These are phyloP conservation scores for Neomonachus schauinslandi DNA, from an alignment of 2,113 vertebrate genomes.

Conservation along the genomic window DNA sequence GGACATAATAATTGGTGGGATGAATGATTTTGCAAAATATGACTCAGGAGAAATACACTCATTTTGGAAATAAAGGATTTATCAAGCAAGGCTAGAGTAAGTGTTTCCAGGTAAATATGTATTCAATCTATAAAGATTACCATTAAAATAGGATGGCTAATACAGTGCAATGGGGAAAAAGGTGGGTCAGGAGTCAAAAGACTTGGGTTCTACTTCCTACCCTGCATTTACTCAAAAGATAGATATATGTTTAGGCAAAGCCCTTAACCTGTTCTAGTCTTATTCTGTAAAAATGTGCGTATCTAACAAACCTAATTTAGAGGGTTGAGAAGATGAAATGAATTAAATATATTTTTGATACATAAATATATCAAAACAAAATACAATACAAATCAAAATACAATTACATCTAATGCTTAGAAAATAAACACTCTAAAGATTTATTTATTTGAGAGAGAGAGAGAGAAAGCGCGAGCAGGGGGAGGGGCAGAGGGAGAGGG, in stretches of 20 bases:
- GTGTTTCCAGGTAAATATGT: neutral
- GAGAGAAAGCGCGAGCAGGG: neutral
- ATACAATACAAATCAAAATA: conserved; percentile 5
- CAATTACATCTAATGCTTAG: neutral
- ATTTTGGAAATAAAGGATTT: conserved; percentile 11
- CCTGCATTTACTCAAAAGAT: neutral
- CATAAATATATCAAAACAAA: neutral
- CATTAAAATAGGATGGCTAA: neutral
- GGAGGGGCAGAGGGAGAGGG: neutral
- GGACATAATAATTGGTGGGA: no score
- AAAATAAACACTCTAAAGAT: conserved; percentile 24
- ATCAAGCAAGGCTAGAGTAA: neutral
- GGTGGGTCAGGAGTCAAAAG: neutral
- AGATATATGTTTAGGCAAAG: neutral
- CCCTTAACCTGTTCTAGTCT: neutral
- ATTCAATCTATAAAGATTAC: neutral
- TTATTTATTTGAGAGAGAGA: neutral
- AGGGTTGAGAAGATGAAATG: neutral
- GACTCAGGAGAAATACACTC: neutral
- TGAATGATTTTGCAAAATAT: conserved; percentile 24
- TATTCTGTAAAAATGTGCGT: neutral
- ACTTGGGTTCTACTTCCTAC: neutral
- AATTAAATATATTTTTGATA: neutral
- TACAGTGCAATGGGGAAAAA: neutral
- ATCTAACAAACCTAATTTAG: neutral